These are phyloP conservation scores for Lypha dubia DNA, from an alignment of 2,888 invertebrate species.

Conservation along the genomic window DNA sequence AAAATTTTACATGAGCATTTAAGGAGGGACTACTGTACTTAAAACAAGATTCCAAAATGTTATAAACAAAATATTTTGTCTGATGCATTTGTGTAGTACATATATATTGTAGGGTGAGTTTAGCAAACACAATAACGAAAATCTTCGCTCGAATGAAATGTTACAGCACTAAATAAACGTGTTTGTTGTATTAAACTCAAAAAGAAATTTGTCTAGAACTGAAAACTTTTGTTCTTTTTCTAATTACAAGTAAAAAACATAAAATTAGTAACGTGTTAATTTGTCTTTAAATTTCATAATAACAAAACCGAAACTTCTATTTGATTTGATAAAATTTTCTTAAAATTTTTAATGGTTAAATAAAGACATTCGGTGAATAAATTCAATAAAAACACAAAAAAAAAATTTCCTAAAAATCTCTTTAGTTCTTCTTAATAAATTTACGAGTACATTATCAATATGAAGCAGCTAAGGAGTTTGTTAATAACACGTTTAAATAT, in stretches of 20 bases:
- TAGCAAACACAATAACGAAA: too few relatives aligned
- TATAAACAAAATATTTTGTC: too few relatives aligned
- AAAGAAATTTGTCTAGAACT: neutral
- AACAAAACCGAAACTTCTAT: neutral
- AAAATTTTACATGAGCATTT: too few relatives aligned
- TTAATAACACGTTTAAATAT: slow-evolving; percentile 63
- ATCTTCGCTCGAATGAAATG: too few relatives aligned
- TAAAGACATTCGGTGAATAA: neutral
- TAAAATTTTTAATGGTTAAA: slow-evolving; percentile 5
- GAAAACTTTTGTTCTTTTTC: neutral
- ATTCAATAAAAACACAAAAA: slow-evolving; percentile 27
- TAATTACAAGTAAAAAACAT: neutral
- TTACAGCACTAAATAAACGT: neutral
- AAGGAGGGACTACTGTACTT: too few relatives aligned
- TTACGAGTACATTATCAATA: slow-evolving; percentile 29
- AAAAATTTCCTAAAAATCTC: slow-evolving; percentile 28
- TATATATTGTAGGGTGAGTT: too few relatives aligned
- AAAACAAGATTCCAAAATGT: too few relatives aligned
- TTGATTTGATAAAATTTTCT: neutral
- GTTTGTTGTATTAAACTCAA: neutral
- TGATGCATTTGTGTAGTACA: too few relatives aligned
- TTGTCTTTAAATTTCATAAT: slow-evolving; percentile 3
- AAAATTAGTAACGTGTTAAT: neutral
- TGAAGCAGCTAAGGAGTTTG: slow-evolving; percentile 37
- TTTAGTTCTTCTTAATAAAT: slow-evolving; percentile 38